Conservation (phyloP, 2,888 invertebrate species). For the Nymphalis c-album region DNA sequence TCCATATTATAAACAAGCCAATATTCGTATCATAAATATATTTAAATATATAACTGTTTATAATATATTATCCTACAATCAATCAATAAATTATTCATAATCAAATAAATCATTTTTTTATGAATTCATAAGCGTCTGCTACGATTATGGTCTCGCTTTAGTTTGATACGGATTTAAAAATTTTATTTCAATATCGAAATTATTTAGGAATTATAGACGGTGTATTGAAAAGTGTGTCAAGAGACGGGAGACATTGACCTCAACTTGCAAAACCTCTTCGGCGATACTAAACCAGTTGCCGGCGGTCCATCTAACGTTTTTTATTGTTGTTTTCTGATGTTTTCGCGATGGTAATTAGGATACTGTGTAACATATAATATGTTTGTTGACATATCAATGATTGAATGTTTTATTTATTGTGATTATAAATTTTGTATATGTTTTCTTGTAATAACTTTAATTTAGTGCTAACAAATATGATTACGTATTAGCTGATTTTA, state of each 20-base stretch:
- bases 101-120: too few relatives aligned
- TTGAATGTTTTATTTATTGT: not conserved
- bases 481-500: too few relatives aligned
- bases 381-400: not conserved
- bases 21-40: too few relatives aligned
- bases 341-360: slow-evolving; percentile 5
- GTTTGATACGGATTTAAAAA: not conserved
- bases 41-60: too few relatives aligned
- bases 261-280: slow-evolving; percentile 34
- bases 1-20: too few relatives aligned
- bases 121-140: not conserved
- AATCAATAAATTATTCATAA: too few relatives aligned
- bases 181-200: slow-evolving; percentile 11
- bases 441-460: not conserved
- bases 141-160: not conserved
- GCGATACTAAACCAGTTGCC: slow-evolving; percentile 24
- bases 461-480: too few relatives aligned
- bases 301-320: slow-evolving; percentile 16
- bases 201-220: slow-evolving; percentile 18
- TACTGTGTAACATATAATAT: not conserved
- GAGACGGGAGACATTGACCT: slow-evolving; percentile 42
- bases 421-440: not conserved
- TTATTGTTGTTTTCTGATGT: slow-evolving; percentile 5
- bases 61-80: too few relatives aligned
- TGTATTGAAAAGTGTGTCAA: slow-evolving; percentile 41